Percentiles rank a stretch among this genome's conserved stretches.
Conservation (phyloP, 2,888 invertebrate species). For the Mythimna lalbum region DNA sequence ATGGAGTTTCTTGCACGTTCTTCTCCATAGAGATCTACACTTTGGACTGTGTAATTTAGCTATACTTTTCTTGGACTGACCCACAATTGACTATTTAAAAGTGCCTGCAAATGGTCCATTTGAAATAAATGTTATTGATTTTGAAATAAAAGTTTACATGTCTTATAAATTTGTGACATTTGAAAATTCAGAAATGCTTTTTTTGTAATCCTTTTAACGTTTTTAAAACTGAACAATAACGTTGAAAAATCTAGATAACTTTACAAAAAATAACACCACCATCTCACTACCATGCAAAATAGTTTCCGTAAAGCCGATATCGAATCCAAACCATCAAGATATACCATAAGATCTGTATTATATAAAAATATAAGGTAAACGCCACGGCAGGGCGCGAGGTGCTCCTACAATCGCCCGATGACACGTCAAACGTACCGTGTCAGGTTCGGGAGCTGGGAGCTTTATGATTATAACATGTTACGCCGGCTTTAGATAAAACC, state of each 20-base stretch:
- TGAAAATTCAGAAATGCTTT: too few relatives aligned
- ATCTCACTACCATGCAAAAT: slow-evolving; percentile 8
- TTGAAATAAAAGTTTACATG: too few relatives aligned
- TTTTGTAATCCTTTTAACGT: not conserved
- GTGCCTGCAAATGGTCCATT: too few relatives aligned
- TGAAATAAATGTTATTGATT: too few relatives aligned
- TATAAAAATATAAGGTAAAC: slow-evolving; percentile 61
- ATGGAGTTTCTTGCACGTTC: too few relatives aligned
- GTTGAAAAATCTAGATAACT: not conserved
- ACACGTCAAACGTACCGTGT: slow-evolving; percentile 54
- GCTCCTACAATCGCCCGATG: slow-evolving; percentile 55
- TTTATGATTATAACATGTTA: slow-evolving; percentile 15
- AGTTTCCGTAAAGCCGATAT: slow-evolving; percentile 34
- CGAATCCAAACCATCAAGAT: slow-evolving; percentile 31
- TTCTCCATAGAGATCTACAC: too few relatives aligned
- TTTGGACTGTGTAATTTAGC: too few relatives aligned
- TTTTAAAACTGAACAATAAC: not conserved
- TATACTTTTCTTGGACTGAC: too few relatives aligned
- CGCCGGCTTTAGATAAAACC: slow-evolving; percentile 4
- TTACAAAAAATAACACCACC: not conserved
- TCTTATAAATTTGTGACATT: too few relatives aligned
- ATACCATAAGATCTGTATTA: slow-evolving; percentile 57
- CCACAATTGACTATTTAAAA: too few relatives aligned
- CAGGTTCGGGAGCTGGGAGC: slow-evolving; percentile 43
- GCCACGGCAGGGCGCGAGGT: slow-evolving; percentile 29